Base-by-base conservation (phyloP, 2,113 vertebrate genomes). In the Xiphophorus maculatus region DNA sequence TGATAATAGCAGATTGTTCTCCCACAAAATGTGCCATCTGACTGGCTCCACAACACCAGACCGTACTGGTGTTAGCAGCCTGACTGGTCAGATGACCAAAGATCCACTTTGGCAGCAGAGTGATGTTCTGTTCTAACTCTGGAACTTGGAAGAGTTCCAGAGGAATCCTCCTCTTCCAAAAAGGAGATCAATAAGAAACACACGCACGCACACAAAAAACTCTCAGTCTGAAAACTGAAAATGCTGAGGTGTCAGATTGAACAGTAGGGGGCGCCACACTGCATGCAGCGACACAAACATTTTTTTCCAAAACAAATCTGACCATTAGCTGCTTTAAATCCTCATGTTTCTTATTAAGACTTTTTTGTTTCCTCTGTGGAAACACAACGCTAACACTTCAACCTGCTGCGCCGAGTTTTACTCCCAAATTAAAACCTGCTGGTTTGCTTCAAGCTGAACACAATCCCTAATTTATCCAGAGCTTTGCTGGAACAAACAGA, bases 141-240 rank as follows among this genome's bases (percentile, higher is more conserved):
- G 28, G 28, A 12, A 22, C 29, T n/a, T 29, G 30, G 71, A 42
- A 15, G 82, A 81, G 79, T 80, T 82, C 67, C 88, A 82, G 48
- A 76, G 54, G 84, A 85, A 79, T 63, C 70, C 44, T 72, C 66
- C 63, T 33, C 66, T 63, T 29, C 42, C 54, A 11, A 32, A 62
- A 73, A 48, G 27, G 69, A 15, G 51, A 25, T 67, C 25, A 44
- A 14, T 17, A 0, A 44, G 12, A 10, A 51, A 60, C 6, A 10
- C 1, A 9, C 8, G 9, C 8, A 35, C 8, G 9, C 9, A 9
- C 33, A 9, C 13, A 13, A 7, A 44, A 28, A 19, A 15, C 1
- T 28, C 44, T 48, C 4, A 48, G 44, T 19, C 44, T 19, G 44
- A 19, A 48, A 48, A 48, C 44, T 48, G 17, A 48, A 48, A 48